Evolutionary conservation across 2,113 vertebrate species (phyloP).

Genomic region (Ginglymostoma cirratum): DNA sequence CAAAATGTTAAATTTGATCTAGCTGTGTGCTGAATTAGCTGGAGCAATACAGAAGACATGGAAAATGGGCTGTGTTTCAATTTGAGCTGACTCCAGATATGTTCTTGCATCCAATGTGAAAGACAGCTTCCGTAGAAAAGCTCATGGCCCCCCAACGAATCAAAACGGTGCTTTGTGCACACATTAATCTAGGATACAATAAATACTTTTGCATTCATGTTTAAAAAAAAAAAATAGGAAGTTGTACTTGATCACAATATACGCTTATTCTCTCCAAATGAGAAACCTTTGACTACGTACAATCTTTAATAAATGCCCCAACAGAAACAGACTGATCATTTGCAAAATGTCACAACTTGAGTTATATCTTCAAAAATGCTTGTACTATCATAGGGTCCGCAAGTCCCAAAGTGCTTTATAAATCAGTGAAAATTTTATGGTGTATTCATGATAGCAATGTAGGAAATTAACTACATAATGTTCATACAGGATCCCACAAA

Average conservation of each 20-base stretch:
- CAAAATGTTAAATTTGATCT: background rate
- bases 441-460: background rate
- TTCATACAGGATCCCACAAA: background rate
- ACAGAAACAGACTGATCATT: background rate
- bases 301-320: background rate
- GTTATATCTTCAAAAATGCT: background rate
- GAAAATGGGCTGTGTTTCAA: background rate
- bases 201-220: background rate
- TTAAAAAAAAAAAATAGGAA: background rate
- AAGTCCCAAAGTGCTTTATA: background rate
- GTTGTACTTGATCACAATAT: background rate
- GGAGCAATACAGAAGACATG: background rate
- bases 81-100: background rate
- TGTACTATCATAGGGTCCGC: background rate
- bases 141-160: background rate
- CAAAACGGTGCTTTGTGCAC: background rate
- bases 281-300: background rate
- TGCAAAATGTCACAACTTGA: background rate
- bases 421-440: background rate
- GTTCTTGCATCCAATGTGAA: background rate
- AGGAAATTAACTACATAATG: background rate
- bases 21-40: background rate
- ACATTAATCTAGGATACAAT: background rate
- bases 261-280: background rate
- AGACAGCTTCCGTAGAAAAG: background rate